Base-by-base conservation (phyloP, 2,888 invertebrate genomes). In the Pristionchus japonicus region DNA sequence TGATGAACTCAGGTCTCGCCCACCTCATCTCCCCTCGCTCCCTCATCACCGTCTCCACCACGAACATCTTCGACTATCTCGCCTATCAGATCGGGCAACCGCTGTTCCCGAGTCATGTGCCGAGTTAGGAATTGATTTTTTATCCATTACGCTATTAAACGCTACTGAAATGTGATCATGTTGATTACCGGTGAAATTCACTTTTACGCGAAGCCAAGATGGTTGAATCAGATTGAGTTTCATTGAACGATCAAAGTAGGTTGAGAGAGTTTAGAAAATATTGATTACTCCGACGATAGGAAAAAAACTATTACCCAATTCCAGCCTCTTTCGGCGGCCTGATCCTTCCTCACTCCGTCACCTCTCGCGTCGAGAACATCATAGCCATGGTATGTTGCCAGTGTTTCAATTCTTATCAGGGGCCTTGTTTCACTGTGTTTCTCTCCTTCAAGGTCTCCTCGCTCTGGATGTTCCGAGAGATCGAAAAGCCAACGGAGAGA, bases 41-140 rank as follows among this genome's bases (percentile, higher is more conserved):
- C 2, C 47, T 67, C 34, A 52, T 86, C 49, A 52, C 70, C 31
- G 86, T 86, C 15, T 43, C 67, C 43, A 86, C 86, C 17, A 86
- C 86, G 70, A 70, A 86, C 47, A 64, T 86, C 49, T 86, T 86
- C 70, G 86, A 86, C 47, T 70, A 67, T 40, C 86, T 43, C 23
- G n/a, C 86, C 4, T 70, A 64, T 17, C 67, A 86, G 70, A 70
- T 86, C 31, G 86, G 86, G 11, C 67, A 64, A 31, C 86, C 86
- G 6, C 67, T 86, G 27, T 47, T 70, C 9, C 67, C 86, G 13
- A 67, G 86, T 31, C 37, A 40, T 34, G 70, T 86, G 6, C 86
- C 86, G 27, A 80, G 37, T 49, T 27, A 80, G 20, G 11, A 13
- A 47, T 80, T 47, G n/a, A n/a, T n/a, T n/a, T n/a, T n/a, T n/a